These are phyloP conservation scores for Callopanchax toddi DNA, from an alignment of 2,113 vertebrate species.

Conservation along the genomic window DNA sequence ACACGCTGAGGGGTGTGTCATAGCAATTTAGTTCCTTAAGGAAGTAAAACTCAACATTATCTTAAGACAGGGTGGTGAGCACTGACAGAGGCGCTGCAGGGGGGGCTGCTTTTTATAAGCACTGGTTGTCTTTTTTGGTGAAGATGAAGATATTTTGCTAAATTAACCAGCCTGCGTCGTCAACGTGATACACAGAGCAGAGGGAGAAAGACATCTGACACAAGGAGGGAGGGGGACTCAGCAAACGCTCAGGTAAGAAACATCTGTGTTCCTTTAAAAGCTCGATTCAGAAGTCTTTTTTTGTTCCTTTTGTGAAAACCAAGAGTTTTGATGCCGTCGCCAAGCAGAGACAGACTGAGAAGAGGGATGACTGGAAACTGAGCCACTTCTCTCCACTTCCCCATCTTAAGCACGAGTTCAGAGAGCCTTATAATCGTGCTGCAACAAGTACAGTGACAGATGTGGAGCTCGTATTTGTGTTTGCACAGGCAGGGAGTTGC, in stretches of 20 bases:
- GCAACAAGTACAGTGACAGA: constrained; percentile 63
- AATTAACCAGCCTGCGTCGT: constrained; percentile 51
- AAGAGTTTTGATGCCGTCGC: background rate
- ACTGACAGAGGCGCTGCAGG: constrained; percentile 49
- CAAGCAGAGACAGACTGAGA: background rate
- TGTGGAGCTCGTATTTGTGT: constrained; percentile 41
- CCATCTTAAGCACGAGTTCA: constrained; percentile 32
- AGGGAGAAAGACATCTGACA: constrained; percentile 55
- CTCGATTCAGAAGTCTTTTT: background rate
- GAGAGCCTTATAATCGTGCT: constrained; percentile 44
- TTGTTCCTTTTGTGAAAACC: background rate
- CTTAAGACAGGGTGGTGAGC: constrained; percentile 70
- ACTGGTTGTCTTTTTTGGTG: constrained; percentile 23
- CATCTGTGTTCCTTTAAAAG: constrained; percentile 25
- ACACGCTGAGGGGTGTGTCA: constrained; percentile 80
- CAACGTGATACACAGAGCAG: constrained; percentile 52
- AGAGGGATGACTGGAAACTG: constrained; percentile 37
- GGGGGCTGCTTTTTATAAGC: constrained; percentile 23
- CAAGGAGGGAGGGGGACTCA: constrained; percentile 67
- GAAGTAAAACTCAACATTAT: constrained; percentile 81
- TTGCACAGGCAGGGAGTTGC: constrained; percentile 57
- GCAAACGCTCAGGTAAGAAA: constrained; percentile 69
- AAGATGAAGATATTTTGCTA: constrained; percentile 54
- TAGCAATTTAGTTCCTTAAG: constrained; percentile 84
- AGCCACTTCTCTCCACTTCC: constrained; percentile 55